Percentiles rank a stretch among this genome's conserved stretches.
phyloP scores from a whole-genome alignment of 2,797 vertebrate genomes.

The Monodelphis domestica region DNA sequence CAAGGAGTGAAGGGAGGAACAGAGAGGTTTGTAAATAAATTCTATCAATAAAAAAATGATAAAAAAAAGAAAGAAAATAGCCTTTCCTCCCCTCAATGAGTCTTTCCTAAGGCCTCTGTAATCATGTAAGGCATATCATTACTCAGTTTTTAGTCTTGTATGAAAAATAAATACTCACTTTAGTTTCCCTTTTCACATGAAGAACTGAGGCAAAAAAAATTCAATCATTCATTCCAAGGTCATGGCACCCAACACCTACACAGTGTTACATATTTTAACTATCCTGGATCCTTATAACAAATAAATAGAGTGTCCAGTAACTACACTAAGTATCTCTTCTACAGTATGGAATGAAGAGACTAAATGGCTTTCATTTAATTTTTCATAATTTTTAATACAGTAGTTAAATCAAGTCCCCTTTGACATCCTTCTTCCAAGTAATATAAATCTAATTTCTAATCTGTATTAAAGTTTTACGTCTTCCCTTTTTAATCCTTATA shows the following conservation, averaged over 20 bases:
- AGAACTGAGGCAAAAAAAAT: neutral
- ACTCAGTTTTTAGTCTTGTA: neutral
- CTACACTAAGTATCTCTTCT: neutral
- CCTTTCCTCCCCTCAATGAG: neutral
- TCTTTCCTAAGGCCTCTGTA: neutral
- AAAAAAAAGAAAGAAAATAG: too few species aligned
- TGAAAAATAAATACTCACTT: neutral
- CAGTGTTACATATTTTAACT: neutral
- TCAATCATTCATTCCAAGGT: neutral
- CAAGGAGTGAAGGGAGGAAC: too few species aligned
- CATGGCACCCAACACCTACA: neutral
- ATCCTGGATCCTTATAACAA: neutral
- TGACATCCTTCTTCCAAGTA: slow-evolving; percentile 18
- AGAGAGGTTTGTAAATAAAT: too few species aligned
- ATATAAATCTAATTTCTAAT: neutral
- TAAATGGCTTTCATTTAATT: slow-evolving; percentile 1
- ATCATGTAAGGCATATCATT: neutral
- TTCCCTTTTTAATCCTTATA: neutral
- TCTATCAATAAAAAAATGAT: too few species aligned
- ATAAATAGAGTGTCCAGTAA: neutral
- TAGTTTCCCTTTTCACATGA: neutral
- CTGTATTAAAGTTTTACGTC: neutral
- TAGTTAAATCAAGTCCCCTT: slow-evolving; percentile 8
- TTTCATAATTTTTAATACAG: slow-evolving; percentile 18
- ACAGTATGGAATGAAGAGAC: slow-evolving; percentile 7